Evolutionary conservation across 2,888 invertebrate genomes (phyloP), one percentile per base, ranked within the genome.

Genomic region (Hydroisotoma schaefferi): DNA sequence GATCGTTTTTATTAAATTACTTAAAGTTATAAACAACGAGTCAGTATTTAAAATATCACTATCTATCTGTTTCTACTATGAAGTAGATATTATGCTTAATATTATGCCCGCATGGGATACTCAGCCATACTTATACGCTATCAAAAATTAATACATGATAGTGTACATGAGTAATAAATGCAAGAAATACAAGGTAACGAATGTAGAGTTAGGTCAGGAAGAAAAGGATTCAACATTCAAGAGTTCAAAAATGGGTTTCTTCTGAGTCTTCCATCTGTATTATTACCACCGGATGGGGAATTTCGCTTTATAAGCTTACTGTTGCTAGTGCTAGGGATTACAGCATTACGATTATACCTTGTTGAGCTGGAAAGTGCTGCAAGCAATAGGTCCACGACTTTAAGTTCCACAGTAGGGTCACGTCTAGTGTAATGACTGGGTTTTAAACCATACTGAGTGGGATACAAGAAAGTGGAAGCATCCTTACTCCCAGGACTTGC

Each of bases 361-460:
- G 65, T 65, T 8, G 68, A 58, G 10, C 49, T 62, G 6, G 62
- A 53, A n/a, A 65, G 43, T 15, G 62, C 60, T 44, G 56, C 38
- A 0, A 70, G 49, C 15, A 70, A 51, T 12, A 61, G 49, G n/a
- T 70, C 68, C 8, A 70, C 65, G 26, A 70, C 40, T 38, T 57
- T 56, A 10, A 65, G 25, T 51, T 70, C 70, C 1, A 20, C n/a
- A 15, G 57, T 33, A 5, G 61, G 47, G 53, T 68, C 59, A 20
- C 67, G 54, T 33, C 70, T 68, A n/a, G 49, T 33, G 18, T 8
- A n/a, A 20, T 15, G 3, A 33, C 5, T 29, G 10, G 52, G 26
- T 22, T 29, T 37, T 59, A 48, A 20, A 22, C 44, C 26, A 43
- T 12, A 22, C 43, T 15, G 10, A 48, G 54, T 18, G 44, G 54